A percentile compares a stretch with the other conserved stretches of the same genome.
These are phyloP conservation scores for Notodonta dromedarius DNA, from an alignment of 2,888 invertebrate genomes.

Conservation along the genomic window DNA sequence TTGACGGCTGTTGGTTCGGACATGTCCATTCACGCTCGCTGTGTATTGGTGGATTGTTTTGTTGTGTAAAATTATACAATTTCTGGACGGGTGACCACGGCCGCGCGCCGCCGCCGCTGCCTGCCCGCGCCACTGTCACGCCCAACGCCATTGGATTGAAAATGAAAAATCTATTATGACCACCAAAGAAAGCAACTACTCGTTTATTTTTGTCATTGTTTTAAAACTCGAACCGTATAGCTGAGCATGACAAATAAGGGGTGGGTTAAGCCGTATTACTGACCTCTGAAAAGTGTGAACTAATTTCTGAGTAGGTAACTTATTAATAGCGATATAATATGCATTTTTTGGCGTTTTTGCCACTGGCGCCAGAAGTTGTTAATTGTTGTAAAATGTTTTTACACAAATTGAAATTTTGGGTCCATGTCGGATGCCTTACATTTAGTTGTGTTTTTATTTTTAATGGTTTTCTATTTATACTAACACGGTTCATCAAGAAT, in stretches of 20 bases:
- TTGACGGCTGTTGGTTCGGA: slow-evolving; percentile 68
- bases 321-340: slow-evolving; percentile 22
- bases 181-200: slow-evolving; percentile 26
- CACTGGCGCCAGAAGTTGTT: slow-evolving; percentile 64
- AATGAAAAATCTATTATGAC: slow-evolving; percentile 45
- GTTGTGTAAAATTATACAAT: slow-evolving; percentile 77
- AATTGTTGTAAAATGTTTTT: slow-evolving; percentile 35
- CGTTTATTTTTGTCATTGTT: slow-evolving; percentile 12
- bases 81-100: slow-evolving; percentile 67
- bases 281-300: background rate
- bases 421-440: slow-evolving; percentile 51
- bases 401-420: slow-evolving; percentile 53
- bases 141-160: slow-evolving; percentile 51
- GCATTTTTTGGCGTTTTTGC: slow-evolving; percentile 40
- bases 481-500: slow-evolving; percentile 69
- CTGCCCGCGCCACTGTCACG: slow-evolving; percentile 46
- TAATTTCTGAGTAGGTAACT: background rate
- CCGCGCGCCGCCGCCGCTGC: slow-evolving; percentile 21
- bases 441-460: slow-evolving; percentile 53
- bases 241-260: too few relatives aligned
- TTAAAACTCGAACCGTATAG: slow-evolving; percentile 8
- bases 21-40: slow-evolving; percentile 66
- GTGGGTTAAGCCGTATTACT: too few relatives aligned
- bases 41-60: slow-evolving; percentile 66
- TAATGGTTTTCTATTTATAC: slow-evolving; percentile 75